Conservation (phyloP, 2,888 invertebrate species). For the Drosophila kuntzei region DNA sequence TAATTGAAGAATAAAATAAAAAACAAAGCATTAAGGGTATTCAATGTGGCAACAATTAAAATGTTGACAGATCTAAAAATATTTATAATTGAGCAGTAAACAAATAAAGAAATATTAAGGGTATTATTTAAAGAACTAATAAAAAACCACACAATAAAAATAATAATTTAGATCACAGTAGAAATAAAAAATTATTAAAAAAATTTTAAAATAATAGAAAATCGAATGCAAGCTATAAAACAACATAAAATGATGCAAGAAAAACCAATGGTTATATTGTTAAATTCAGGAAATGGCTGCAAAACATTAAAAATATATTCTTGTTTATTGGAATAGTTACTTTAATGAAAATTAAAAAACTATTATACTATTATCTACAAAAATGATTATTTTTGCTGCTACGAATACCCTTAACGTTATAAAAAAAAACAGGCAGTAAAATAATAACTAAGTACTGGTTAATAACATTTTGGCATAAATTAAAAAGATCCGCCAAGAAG, state of each 20-base stretch:
- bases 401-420: conserved; percentile 31
- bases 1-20: conserved; percentile 3
- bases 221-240: no score
- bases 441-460: conserved; percentile 6
- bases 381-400: not conserved
- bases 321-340: no score
- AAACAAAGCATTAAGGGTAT: conserved; percentile 15
- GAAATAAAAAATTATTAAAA: no score
- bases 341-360: not conserved
- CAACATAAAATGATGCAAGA: no score
- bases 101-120: conserved; percentile 4
- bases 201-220: no score
- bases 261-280: no score
- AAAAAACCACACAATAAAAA: not conserved
- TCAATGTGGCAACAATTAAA: conserved; percentile 16
- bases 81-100: no score
- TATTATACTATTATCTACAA: not conserved
- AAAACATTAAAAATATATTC: no score
- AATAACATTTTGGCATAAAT: conserved; percentile 32
- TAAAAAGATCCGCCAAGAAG: conserved; percentile 39
- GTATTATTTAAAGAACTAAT: conserved; percentile 1
- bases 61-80: no score
- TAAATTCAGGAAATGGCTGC: no score
- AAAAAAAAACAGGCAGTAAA: conserved; percentile 15
- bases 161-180: no score